These are phyloP conservation scores for Acropora tenuis DNA, from an alignment of 64 coral and sea anemone species.

Conservation along the genomic window DNA sequence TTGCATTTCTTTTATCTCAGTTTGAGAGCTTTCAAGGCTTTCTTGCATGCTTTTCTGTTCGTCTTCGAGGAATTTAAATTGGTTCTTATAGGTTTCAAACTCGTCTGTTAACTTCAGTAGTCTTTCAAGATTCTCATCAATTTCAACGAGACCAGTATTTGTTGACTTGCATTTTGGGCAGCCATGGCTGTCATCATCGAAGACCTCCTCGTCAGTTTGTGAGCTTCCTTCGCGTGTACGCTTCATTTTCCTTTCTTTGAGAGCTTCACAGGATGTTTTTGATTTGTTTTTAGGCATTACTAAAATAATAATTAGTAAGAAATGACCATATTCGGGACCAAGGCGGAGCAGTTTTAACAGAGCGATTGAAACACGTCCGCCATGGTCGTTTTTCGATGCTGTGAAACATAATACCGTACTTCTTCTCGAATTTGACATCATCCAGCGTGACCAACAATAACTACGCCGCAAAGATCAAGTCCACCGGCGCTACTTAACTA, in stretches of 20 bases:
- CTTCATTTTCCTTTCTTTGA: neutral
- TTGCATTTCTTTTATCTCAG: constrained; percentile 9
- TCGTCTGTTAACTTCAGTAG: too few species aligned
- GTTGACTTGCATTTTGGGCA: constrained; percentile 10
- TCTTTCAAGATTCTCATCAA: constrained; percentile 1
- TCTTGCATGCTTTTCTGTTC: neutral
- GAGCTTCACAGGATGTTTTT: neutral
- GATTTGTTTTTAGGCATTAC: neutral
- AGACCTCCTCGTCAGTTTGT: constrained; percentile 11
- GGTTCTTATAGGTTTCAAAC: constrained; percentile 5
- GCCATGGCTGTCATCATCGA: neutral
- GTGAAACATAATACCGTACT: too few species aligned
- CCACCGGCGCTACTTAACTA: too few species aligned
- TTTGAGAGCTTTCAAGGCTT: neutral
- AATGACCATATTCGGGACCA: constrained; percentile 6
- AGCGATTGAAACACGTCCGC: constrained; percentile 9
- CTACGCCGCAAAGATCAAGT: too few species aligned
- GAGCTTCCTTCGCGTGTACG: constrained; percentile 24
- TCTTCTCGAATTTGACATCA: too few species aligned
- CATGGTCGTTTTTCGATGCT: too few species aligned
- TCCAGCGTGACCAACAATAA: too few species aligned
- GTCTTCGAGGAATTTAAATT: neutral
- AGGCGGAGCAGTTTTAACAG: neutral
- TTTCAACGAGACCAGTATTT: too few species aligned
- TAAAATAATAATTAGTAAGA: neutral